These are phyloP conservation scores for Drosophila vallismaia DNA, from an alignment of 2,888 invertebrate genomes.

Conservation along the genomic window DNA sequence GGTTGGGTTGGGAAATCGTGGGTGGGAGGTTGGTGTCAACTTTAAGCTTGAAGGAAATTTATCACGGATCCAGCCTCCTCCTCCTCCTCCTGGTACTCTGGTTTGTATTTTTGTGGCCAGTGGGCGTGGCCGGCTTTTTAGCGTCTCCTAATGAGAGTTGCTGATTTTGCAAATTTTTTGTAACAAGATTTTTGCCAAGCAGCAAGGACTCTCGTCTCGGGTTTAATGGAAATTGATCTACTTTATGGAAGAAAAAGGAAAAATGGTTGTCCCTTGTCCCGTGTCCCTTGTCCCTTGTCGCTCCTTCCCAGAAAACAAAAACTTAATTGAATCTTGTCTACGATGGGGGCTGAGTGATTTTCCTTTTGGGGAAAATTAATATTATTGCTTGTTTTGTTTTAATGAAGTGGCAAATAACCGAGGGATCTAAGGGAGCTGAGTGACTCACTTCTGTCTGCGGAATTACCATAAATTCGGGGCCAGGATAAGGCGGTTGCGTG, in stretches of 20 bases:
- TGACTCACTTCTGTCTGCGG: slow-evolving; percentile 5
- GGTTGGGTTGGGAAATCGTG: background rate
- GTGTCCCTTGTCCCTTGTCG: slow-evolving; percentile 44
- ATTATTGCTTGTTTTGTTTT: slow-evolving; percentile 42
- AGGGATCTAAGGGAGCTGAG: slow-evolving; percentile 11
- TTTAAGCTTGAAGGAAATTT: slow-evolving; percentile 68
- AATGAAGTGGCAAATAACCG: slow-evolving; percentile 34
- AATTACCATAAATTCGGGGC: slow-evolving; percentile 38
- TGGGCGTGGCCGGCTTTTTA: slow-evolving; percentile 49
- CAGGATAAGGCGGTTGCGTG: slow-evolving; percentile 34
- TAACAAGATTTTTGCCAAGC: no score
- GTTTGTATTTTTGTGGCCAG: background rate
- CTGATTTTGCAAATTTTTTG: slow-evolving; percentile 46
- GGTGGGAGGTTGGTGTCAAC: slow-evolving; percentile 46
- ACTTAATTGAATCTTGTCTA: slow-evolving; percentile 56
- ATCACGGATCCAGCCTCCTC: slow-evolving; percentile 40
- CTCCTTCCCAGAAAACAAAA: slow-evolving; percentile 31
- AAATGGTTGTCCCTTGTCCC: no score
- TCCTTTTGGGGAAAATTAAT: slow-evolving; percentile 39
- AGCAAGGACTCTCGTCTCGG: slow-evolving; percentile 12
- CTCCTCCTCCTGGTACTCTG: slow-evolving; percentile 10
- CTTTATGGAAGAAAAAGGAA: slow-evolving; percentile 34
- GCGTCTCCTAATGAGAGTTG: slow-evolving; percentile 58
- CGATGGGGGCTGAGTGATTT: slow-evolving; percentile 28
- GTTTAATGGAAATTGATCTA: slow-evolving; percentile 71